Percentiles rank a stretch among this genome's conserved stretches.
phyloP scores from a whole-genome alignment of 2,113 vertebrate genomes.

The Sigmodon hispidus region DNA sequence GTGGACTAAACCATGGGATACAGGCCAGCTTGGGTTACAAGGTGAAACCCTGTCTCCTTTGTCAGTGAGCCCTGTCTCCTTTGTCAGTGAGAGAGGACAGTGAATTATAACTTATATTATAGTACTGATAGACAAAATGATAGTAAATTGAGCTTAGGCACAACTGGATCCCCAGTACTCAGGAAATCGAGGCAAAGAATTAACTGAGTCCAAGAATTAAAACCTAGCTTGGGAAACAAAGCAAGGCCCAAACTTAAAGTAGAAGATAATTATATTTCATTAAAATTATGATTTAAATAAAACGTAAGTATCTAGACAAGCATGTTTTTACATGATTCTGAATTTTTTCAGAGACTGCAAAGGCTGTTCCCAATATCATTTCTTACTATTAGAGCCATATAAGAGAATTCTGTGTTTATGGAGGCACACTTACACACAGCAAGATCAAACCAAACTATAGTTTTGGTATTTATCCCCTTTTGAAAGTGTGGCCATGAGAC shows the following conservation, averaged over 20 bases:
- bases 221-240: neutral
- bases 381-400: neutral
- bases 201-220: neutral
- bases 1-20: neutral
- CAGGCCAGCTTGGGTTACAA: neutral
- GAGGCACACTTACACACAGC: neutral
- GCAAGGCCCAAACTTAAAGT: neutral
- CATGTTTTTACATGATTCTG: neutral
- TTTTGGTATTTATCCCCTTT: neutral
- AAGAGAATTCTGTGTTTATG: neutral
- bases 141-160: neutral
- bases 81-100: neutral
- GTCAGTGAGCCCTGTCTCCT: neutral
- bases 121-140: neutral
- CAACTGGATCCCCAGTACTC: neutral
- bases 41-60: neutral
- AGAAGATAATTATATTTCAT: neutral
- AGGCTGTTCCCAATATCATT: neutral
- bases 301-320: neutral
- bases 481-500: neutral
- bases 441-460: neutral
- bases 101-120: neutral
- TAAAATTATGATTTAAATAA: neutral
- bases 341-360: neutral
- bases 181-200: neutral